phyloP scores from a whole-genome alignment of 2,888 invertebrate genomes.

The Drosophila kambysellisi region DNA sequence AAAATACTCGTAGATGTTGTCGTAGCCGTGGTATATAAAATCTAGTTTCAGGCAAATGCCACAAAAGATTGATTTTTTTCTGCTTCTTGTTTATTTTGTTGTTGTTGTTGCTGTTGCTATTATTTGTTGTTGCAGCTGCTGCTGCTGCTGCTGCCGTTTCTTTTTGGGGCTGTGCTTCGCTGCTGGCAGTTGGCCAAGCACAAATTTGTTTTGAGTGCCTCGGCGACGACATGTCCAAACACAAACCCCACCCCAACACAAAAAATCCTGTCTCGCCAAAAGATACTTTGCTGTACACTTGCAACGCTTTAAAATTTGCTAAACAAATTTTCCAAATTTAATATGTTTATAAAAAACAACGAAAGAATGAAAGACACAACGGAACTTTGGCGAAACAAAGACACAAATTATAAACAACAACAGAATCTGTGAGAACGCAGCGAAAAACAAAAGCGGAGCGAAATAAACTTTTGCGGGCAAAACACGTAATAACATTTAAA shows the following conservation, averaged over 20 bases:
- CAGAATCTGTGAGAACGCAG: constrained; percentile 38
- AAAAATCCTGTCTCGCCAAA: constrained; percentile 2
- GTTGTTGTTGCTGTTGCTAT: constrained; percentile 43
- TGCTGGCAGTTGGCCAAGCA: constrained; percentile 71
- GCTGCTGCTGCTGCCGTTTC: constrained; percentile 24
- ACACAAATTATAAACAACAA: constrained; percentile 43
- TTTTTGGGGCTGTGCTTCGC: constrained; percentile 43
- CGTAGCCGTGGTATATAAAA: constrained; percentile 55
- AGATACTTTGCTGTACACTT: constrained; percentile 9
- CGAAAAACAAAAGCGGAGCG: constrained; percentile 9
- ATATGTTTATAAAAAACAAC: constrained; percentile 18
- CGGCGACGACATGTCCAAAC: constrained; percentile 76
- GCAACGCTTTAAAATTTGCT: constrained; percentile 48
- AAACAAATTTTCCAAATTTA: constrained; percentile 47
- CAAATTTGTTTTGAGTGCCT: constrained; percentile 78
- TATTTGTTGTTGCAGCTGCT: constrained; percentile 40
- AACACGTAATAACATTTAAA: constrained; percentile 73
- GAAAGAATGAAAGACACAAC: background rate
- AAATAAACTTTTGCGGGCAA: constrained; percentile 64
- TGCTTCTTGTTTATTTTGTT: constrained; percentile 47
- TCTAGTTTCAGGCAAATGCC: constrained; percentile 76
- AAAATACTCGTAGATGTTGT: constrained; percentile 58
- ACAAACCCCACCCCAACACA: constrained; percentile 19
- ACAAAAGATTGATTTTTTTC: constrained; percentile 75
- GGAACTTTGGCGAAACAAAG: constrained; percentile 41